Conservation (phyloP, 2,888 invertebrate species). For the Aphidius colemani region DNA sequence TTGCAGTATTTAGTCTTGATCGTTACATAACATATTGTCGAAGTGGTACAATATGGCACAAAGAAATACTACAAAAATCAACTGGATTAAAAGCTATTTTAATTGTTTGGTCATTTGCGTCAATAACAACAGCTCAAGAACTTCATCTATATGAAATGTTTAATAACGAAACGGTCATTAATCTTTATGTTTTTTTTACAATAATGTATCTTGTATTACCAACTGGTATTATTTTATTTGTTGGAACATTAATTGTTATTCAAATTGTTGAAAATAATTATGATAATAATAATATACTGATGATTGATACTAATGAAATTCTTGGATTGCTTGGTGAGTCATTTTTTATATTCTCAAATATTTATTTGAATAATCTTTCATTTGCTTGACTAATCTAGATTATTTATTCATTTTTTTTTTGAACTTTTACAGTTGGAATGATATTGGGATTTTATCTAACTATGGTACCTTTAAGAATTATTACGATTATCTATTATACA, state of each 20-base stretch:
- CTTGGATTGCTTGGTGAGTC: constrained; percentile 35
- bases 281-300: neutral
- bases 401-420: neutral
- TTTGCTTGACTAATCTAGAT: neutral
- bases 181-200: constrained; percentile 45
- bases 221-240: constrained; percentile 36
- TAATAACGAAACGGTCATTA: constrained; percentile 29
- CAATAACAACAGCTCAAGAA: constrained; percentile 43
- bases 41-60: constrained; percentile 29
- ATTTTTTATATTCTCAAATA: neutral
- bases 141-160: constrained; percentile 43
- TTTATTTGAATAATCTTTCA: neutral
- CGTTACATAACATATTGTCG: constrained; percentile 41
- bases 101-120: constrained; percentile 42
- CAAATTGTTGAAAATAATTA: constrained; percentile 24
- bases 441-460: constrained; percentile 42
- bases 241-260: constrained; percentile 38
- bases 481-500: constrained; percentile 40
- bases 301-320: neutral
- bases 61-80: constrained; percentile 28
- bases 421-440: constrained; percentile 39
- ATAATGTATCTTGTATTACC: constrained; percentile 42
- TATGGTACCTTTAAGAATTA: constrained; percentile 46
- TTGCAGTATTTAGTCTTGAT: constrained; percentile 44
- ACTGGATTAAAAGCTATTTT: constrained; percentile 40